Evolutionary conservation across 2,888 invertebrate genomes (phyloP).

Genomic region (Nasonia oneida): DNA sequence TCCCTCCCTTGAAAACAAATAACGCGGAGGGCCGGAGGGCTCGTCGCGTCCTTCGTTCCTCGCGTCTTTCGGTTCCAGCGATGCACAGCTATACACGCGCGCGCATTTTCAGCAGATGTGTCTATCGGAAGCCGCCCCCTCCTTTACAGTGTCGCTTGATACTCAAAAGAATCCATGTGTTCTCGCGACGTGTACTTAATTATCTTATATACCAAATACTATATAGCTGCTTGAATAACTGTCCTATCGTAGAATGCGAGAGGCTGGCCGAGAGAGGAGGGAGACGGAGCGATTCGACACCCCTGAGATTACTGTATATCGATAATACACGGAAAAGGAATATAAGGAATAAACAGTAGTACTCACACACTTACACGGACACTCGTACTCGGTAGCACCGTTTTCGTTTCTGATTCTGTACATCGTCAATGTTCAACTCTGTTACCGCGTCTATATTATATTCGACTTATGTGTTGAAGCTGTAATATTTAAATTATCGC

Average conservation of each 20-base stretch:
- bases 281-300: neutral
- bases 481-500: neutral
- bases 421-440: neutral
- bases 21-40: too few relatives aligned
- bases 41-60: too few relatives aligned
- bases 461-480: neutral
- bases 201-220: neutral
- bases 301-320: neutral
- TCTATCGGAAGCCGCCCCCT: neutral
- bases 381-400: too few relatives aligned
- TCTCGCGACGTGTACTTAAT: constrained; percentile 41
- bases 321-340: neutral
- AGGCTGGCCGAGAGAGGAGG: neutral
- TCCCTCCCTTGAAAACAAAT: neutral
- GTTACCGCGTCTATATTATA: neutral
- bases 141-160: neutral
- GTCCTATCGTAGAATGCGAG: constrained; percentile 22
- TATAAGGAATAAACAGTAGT: neutral
- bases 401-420: neutral
- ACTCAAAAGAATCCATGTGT: constrained; percentile 28
- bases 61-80: too few relatives aligned
- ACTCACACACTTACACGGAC: neutral
- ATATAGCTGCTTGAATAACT: constrained; percentile 33
- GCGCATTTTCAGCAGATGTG: neutral
- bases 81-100: neutral